Percentiles rank a stretch among this genome's conserved stretches.
These are phyloP conservation scores for Choreutis nemorana DNA, from an alignment of 2,888 invertebrate genomes.

Conservation along the genomic window DNA sequence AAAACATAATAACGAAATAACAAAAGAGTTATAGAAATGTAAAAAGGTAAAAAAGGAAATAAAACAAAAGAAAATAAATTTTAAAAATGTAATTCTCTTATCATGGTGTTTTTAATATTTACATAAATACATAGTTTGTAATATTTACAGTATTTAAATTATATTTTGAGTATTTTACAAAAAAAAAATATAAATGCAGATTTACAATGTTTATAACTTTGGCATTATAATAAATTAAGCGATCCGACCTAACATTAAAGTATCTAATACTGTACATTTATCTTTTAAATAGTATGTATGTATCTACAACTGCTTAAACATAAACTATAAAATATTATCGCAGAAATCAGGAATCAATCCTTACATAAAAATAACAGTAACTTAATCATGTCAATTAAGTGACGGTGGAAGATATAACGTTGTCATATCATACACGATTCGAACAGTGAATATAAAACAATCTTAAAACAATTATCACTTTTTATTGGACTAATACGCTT, in stretches of 20 bases:
- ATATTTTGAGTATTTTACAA: slow-evolving; percentile 25
- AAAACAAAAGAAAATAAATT: slow-evolving; percentile 59
- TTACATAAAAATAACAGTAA: slow-evolving; percentile 35
- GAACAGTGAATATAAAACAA: slow-evolving; percentile 49
- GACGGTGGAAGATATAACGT: slow-evolving; percentile 25
- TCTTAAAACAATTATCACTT: slow-evolving; percentile 58
- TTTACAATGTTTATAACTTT: slow-evolving; percentile 61
- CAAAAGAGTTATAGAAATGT: slow-evolving; percentile 3
- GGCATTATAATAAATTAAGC: slow-evolving; percentile 52
- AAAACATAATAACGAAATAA: too few relatives aligned
- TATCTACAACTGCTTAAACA: slow-evolving; percentile 37
- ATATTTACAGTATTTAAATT: slow-evolving; percentile 48
- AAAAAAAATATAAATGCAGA: slow-evolving; percentile 44
- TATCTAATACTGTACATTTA: slow-evolving; percentile 14
- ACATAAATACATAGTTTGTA: slow-evolving; percentile 45
- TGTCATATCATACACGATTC: slow-evolving; percentile 19
- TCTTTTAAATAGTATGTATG: slow-evolving; percentile 17
- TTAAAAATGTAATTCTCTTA: slow-evolving; percentile 40
- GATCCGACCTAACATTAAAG: slow-evolving; percentile 16
- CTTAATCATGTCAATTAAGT: slow-evolving; percentile 27
- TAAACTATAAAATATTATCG: slow-evolving; percentile 50
- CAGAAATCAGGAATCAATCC: slow-evolving; percentile 53
- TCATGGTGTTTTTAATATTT: slow-evolving; percentile 40
- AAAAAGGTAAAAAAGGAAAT: slow-evolving; percentile 27
- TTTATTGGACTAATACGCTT: slow-evolving; percentile 63